A percentile compares a stretch with the other conserved stretches of the same genome.
These are phyloP conservation scores for Synergus itoensis DNA, from an alignment of 2,888 invertebrate species.

Conservation along the genomic window DNA sequence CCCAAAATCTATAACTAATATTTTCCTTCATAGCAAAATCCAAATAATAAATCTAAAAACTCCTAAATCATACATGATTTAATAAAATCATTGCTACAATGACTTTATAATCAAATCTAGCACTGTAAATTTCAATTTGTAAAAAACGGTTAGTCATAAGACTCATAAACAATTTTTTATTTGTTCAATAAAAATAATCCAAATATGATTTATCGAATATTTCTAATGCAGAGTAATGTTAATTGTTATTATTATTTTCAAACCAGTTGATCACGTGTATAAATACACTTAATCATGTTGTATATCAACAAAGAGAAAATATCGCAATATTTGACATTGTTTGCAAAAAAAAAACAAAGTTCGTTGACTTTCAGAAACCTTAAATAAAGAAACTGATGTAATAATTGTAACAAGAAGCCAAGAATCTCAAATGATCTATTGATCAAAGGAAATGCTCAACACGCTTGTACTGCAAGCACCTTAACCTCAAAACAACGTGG, in stretches of 20 bases:
- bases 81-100: too few species aligned
- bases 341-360: neutral
- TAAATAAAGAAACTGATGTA: neutral
- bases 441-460: neutral
- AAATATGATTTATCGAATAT: too few species aligned
- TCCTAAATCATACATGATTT: neutral
- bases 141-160: neutral
- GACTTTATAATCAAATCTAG: neutral
- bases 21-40: neutral
- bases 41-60: neutral
- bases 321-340: neutral
- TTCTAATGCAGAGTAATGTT: neutral
- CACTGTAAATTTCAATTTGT: too few species aligned
- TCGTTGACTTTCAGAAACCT: neutral
- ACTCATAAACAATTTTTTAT: neutral
- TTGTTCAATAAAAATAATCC: too few species aligned
- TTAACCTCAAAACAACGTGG: neutral
- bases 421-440: neutral
- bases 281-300: constrained; percentile 5
- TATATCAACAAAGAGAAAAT: constrained; percentile 28
- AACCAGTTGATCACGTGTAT: constrained; percentile 8
- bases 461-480: neutral
- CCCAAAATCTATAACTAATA: neutral
- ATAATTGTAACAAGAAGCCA: neutral
- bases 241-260: constrained; percentile 30